Base-by-base conservation (phyloP, 2,797 vertebrate genomes). In the Lacerta bilineata region DNA sequence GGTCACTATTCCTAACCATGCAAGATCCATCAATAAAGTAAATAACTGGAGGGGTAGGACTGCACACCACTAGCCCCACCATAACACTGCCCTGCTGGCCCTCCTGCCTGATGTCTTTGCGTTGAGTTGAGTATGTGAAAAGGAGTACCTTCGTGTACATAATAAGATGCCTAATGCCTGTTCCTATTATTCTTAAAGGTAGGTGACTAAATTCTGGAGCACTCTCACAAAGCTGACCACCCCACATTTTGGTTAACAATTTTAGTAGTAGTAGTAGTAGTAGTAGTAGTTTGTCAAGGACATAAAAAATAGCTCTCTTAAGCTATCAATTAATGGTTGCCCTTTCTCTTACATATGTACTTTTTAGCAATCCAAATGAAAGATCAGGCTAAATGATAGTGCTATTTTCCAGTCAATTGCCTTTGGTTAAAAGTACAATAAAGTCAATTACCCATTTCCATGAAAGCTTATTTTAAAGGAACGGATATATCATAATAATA, bases 321-420 rank as follows among this genome's bases (percentile, higher is more conserved):
- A 55, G 13, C 11, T 29, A 59, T 78, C 39, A 55, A 84, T 64
- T 20, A 43, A 55, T 80, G 15, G 7, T 17, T 61, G 27, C 11
- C 13, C 2, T 83, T 71, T 41, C 3, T 41, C n/a, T 61, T 76
- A 39, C 36, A n/a, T 68, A 46, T 33, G 69, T 46, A 66, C n/a
- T 55, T 68, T 3, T 10, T 50, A 75, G 13, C 29, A 68, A 33
- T 55, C 59, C 71, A 27, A 84, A 68, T 43, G 41, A 68, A 68
- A 89, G 39, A 66, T 46, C 29, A 29, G 64, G 50, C 27, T 68
- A 77, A 82, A 88, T 72, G 43, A 71, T 74, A 61, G 27, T 85
- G 36, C 29, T 74, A n/a, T 75, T 80, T 85, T 89, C 78, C 69
- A 89, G 78, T 68, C 71, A 84, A 74, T 50, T 85, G 59, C 55